Percentiles rank a stretch among this genome's conserved stretches.
Conservation (phyloP, 2,113 vertebrate species). For the Phodopus roborovskii region DNA sequence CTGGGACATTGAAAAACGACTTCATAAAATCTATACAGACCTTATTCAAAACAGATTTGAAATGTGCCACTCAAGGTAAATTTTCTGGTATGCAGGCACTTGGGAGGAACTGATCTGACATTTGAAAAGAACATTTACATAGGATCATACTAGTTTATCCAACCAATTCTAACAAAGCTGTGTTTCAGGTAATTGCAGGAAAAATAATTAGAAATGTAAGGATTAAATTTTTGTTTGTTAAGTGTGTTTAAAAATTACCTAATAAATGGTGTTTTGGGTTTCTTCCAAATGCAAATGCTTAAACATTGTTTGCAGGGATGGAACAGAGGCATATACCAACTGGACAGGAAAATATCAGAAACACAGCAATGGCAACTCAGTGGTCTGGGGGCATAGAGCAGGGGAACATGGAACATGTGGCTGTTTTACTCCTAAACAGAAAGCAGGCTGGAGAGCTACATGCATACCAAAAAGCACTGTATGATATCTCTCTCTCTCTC, state of each 20-base stretch:
- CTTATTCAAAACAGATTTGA: conserved; percentile 7
- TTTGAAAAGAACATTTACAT: not conserved
- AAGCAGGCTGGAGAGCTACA: not conserved
- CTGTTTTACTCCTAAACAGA: not conserved
- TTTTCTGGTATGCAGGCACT: not conserved
- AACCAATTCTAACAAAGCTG: not conserved
- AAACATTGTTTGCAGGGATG: conserved; percentile 64
- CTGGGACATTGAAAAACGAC: not conserved
- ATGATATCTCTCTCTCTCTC: not conserved
- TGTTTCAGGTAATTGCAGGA: conserved; percentile 46
- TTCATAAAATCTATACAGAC: not conserved
- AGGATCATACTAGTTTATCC: conserved; percentile 25
- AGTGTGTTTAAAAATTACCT: conserved; percentile 46
- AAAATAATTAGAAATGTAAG: conserved; percentile 65
- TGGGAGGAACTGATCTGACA: not conserved
- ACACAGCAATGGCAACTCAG: not conserved
- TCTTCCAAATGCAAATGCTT: conserved; percentile 57
- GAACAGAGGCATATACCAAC: not conserved
- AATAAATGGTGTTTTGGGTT: conserved; percentile 19
- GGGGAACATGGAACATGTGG: fast-evolving
- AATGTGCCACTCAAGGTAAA: conserved; percentile 34
- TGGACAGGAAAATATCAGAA: conserved; percentile 18
- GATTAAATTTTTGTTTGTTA: conserved; percentile 66
- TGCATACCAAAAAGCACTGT: not conserved
- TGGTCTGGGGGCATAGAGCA: too few species aligned